Evolutionary conservation across 2,113 vertebrate species (phyloP), one percentile per base, ranked within the genome.

Genomic region (Hemichromis elongatus): DNA sequence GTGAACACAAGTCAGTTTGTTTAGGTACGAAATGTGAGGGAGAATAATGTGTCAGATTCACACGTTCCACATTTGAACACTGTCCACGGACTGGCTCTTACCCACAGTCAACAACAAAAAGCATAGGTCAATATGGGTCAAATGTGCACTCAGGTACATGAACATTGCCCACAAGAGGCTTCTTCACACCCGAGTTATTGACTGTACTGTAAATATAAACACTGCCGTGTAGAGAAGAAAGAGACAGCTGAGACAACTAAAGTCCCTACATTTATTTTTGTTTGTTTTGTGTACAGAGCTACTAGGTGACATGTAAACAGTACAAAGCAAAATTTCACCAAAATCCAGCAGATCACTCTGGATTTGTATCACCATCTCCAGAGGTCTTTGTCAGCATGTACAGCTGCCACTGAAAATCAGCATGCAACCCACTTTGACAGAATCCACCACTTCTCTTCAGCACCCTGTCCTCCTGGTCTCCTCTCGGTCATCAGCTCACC

Each of bases 331-430:
- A 82, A 87, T 86, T 88, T 87, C 57, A 84, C 73, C 84, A 77
- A 82, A 93, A 89, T 82, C 33, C 55, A 68, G 81, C 61, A 77
- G 80, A 84, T 95, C 89, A 52, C 80, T 92, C 93, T 89, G 78
- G 89, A 95, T 95, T 94, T 93, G 79, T 86, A 89, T 95, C 94
- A 92, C 80, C 87, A 85, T 93, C 88, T 91, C 73, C 18, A 12
- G 56, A 87, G 78, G 87, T 77, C 30, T 70, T 37, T 70, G 94
- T 93, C 82, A 89, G 91, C 90, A 86, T 82, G 92, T 83, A 75
- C 61, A 88, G 87, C 92, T 95, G 93, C 90, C 90, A 89, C 79
- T 55, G 78, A 73, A 86, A 86, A 94, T 94, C 93, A 92, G 90
- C 90, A 81, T 7, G 75, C 79, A 85, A 19, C n/a, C 82, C 52